phyloP scores from a whole-genome alignment of 2,113 vertebrate genomes.

The Macroglossus sobrinus region DNA sequence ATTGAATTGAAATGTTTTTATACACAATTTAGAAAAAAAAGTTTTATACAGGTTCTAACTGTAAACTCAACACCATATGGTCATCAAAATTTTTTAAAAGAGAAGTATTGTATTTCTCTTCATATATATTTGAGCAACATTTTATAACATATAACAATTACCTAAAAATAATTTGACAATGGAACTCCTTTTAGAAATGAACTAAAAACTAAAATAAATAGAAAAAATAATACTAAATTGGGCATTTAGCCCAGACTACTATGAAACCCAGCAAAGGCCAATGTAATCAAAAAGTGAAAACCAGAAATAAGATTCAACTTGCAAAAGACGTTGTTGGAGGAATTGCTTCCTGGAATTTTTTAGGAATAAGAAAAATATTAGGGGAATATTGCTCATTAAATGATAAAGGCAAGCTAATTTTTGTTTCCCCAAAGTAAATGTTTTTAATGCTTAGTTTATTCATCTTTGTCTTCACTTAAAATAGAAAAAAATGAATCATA shows the following conservation, averaged over 20 bases:
- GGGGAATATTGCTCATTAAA: neutral
- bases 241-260: neutral
- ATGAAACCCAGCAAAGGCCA: neutral
- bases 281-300: neutral
- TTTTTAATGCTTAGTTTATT: slow-evolving; percentile 3
- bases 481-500: neutral
- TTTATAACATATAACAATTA: neutral
- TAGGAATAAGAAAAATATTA: neutral
- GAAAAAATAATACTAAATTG: neutral
- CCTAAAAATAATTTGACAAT: neutral
- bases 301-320: neutral
- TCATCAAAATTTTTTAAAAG: neutral
- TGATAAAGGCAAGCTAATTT: neutral
- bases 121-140: neutral
- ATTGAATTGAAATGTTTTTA: neutral
- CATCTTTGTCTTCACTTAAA: neutral
- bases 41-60: neutral
- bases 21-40: neutral
- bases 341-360: neutral
- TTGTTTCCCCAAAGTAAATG: neutral
- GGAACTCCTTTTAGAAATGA: neutral
- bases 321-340: neutral
- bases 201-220: neutral
- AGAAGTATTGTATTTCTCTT: neutral
- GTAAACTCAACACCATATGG: neutral